A percentile compares a stretch with the other conserved stretches of the same genome.
Evolutionary conservation across 2,888 invertebrate species (phyloP).

Genomic region (Tipula vernalis): DNA sequence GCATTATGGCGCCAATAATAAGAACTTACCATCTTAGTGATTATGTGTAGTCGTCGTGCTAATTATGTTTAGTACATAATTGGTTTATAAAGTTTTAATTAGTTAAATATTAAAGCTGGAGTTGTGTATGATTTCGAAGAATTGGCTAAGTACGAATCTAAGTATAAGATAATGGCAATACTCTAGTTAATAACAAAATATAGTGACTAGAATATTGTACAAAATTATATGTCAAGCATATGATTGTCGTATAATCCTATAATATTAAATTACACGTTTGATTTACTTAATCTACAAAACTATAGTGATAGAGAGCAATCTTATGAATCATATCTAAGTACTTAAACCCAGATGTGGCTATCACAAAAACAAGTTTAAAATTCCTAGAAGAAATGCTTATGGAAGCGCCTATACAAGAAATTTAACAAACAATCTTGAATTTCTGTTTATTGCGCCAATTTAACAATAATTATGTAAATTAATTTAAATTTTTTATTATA

Average conservation of each 20-base stretch:
- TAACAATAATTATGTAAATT: not conserved
- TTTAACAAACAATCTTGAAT: not conserved
- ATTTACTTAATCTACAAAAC: not conserved
- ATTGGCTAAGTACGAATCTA: not conserved
- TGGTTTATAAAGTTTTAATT: not conserved
- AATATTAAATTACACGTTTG: not conserved
- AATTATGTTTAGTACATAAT: not conserved
- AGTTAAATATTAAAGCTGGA: not conserved
- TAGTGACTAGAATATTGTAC: not conserved
- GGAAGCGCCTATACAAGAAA: not conserved
- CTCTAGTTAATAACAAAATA: not conserved
- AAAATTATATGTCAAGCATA: not conserved
- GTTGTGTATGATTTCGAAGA: not conserved
- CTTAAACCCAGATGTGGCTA: not conserved
- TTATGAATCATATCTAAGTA: not conserved
- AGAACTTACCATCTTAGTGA: not conserved
- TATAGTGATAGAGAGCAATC: not conserved
- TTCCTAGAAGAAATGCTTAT: not conserved
- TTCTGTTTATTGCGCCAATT: not conserved
- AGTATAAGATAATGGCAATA: not conserved
- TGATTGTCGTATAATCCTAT: not conserved
- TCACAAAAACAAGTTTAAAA: not conserved
- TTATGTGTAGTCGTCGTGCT: not conserved
- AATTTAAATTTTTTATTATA: not conserved
- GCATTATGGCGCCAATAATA: not conserved